These are phyloP conservation scores for Quadriops clusia DNA, from an alignment of 2,888 invertebrate genomes.

Conservation along the genomic window DNA sequence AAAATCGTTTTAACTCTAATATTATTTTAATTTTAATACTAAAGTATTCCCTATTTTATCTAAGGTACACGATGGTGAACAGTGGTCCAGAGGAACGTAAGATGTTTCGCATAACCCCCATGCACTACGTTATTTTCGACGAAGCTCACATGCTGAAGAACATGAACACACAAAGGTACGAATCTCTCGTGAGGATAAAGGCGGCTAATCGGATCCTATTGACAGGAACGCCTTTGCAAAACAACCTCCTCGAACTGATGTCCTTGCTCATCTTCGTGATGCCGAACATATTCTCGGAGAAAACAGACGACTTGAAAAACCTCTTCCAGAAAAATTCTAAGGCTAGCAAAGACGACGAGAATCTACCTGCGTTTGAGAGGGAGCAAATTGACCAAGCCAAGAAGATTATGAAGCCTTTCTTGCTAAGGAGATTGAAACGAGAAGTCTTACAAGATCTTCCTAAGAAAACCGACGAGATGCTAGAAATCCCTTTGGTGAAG, in stretches of 20 bases:
- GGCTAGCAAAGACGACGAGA: slow-evolving; percentile 41
- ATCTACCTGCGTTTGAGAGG: slow-evolving; percentile 70
- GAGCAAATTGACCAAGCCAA: slow-evolving; percentile 88
- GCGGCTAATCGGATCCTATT: slow-evolving; percentile 76
- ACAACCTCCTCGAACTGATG: slow-evolving; percentile 91
- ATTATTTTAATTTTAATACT: neutral
- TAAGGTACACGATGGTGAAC: slow-evolving; percentile 60
- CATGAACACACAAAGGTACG: slow-evolving; percentile 86
- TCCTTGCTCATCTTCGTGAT: slow-evolving; percentile 91
- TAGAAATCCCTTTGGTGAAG: slow-evolving; percentile 55
- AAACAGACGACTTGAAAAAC: slow-evolving; percentile 75
- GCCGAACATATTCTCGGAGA: slow-evolving; percentile 87
- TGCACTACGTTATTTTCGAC: slow-evolving; percentile 91
- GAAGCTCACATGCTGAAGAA: slow-evolving; percentile 98
- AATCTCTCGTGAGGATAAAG: slow-evolving; percentile 76
- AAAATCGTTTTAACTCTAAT: slow-evolving; percentile 2
- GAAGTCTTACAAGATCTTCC: slow-evolving; percentile 83
- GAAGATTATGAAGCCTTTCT: slow-evolving; percentile 91
- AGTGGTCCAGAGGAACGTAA: slow-evolving; percentile 83
- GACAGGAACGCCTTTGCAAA: slow-evolving; percentile 94
- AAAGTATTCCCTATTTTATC: slow-evolving; percentile 10
- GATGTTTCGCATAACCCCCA: slow-evolving; percentile 76
- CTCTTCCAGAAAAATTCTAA: slow-evolving; percentile 70
- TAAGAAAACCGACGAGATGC: slow-evolving; percentile 60
- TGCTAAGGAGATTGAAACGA: slow-evolving; percentile 74